These are phyloP conservation scores for Rhincodon typus DNA, from an alignment of 2,797 vertebrate species.

Conservation along the genomic window DNA sequence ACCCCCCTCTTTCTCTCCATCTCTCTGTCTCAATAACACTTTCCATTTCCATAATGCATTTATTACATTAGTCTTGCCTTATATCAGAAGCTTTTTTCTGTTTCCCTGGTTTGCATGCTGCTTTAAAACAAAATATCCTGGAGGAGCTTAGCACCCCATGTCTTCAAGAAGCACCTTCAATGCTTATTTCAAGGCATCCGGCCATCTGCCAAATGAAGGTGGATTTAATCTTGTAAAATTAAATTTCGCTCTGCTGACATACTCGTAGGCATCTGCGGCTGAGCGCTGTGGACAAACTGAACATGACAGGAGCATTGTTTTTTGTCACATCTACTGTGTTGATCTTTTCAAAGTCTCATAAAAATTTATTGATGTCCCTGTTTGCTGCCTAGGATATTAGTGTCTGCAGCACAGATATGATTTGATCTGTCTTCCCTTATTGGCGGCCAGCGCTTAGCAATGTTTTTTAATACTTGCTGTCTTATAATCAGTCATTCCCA, in stretches of 20 bases:
- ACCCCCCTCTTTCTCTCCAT: background rate
- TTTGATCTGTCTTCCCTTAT: conserved; percentile 81
- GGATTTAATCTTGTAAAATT: conserved; percentile 67
- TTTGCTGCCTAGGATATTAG: conserved; percentile 64
- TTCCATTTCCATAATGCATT: conserved; percentile 40
- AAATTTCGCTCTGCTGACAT: conserved; percentile 60
- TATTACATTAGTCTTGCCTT: conserved; percentile 32
- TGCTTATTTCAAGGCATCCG: conserved; percentile 40
- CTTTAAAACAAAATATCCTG: conserved; percentile 33
- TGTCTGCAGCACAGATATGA: conserved; percentile 75
- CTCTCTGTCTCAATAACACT: conserved; percentile 37
- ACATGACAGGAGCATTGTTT: conserved; percentile 63
- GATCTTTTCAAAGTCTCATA: conserved; percentile 66
- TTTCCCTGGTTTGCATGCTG: conserved; percentile 14
- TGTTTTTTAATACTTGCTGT: conserved; percentile 79
- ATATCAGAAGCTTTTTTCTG: conserved; percentile 27
- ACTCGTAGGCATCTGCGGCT: conserved; percentile 54
- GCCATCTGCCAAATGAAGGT: conserved; percentile 63
- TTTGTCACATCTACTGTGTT: conserved; percentile 61
- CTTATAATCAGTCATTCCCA: conserved; percentile 81
- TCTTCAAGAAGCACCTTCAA: conserved; percentile 35
- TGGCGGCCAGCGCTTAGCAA: conserved; percentile 75
- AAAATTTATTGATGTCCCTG: conserved; percentile 62
- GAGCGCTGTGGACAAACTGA: conserved; percentile 55
- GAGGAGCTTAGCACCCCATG: conserved; percentile 32